A percentile compares a stretch with the other conserved stretches of the same genome.
Evolutionary conservation across 2,888 invertebrate species (phyloP).

Genomic region (Synergus gifuensis): DNA sequence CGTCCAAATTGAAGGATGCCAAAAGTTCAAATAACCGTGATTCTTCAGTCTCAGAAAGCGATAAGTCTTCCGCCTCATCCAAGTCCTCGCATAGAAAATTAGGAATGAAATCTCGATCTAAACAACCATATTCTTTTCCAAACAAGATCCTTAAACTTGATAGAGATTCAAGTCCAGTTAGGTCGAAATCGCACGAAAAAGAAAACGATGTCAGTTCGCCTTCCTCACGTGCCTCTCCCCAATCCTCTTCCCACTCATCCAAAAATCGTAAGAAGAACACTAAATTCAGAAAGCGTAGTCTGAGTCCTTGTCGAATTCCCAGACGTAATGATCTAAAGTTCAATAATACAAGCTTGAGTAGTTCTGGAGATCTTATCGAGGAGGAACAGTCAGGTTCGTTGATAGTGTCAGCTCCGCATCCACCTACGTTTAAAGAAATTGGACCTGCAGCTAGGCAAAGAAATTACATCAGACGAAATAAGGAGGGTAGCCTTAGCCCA

Average conservation of each 20-base stretch:
- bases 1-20: conserved; percentile 65
- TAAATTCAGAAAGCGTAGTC: conserved; percentile 72
- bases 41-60: conserved; percentile 50
- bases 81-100: conserved; percentile 72
- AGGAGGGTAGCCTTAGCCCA: conserved; percentile 82
- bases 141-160: conserved; percentile 71
- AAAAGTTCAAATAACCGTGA: conserved; percentile 61
- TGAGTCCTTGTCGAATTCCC: conserved; percentile 74
- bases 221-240: conserved; percentile 60
- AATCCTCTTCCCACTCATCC: conserved; percentile 75
- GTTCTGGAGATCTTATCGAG: conserved; percentile 71
- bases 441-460: conserved; percentile 77
- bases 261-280: conserved; percentile 70
- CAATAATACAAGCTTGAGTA: conserved; percentile 61
- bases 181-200: conserved; percentile 63
- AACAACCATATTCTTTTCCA: conserved; percentile 67
- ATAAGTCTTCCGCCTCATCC: conserved; percentile 74
- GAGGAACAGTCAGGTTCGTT: conserved; percentile 76
- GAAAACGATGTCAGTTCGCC: conserved; percentile 56
- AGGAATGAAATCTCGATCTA: conserved; percentile 73
- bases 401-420: conserved; percentile 74
- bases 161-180: conserved; percentile 69
- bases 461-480: conserved; percentile 84
- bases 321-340: conserved; percentile 69
- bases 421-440: conserved; percentile 69